Evolutionary conservation across 2,888 invertebrate genomes (phyloP).

Genomic region (Parnassius smintheus): DNA sequence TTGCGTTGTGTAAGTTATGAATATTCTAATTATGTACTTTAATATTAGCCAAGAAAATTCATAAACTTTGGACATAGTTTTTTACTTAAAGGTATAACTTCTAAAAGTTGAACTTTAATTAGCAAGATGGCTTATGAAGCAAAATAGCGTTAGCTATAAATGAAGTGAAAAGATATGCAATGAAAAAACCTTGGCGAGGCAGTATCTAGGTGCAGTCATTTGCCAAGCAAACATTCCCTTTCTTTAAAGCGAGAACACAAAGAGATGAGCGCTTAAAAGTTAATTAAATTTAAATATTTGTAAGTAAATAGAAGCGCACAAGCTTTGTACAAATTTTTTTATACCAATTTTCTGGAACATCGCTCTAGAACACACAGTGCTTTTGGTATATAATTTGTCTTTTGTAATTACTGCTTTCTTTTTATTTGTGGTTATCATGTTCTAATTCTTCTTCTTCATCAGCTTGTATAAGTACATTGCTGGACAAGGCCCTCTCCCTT

Average conservation of each 20-base stretch:
- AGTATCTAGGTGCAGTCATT: slow-evolving; percentile 48
- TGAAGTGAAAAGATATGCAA: slow-evolving; percentile 53
- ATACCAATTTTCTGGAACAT: slow-evolving; percentile 12
- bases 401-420: background rate
- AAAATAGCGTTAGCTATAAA: slow-evolving; percentile 42
- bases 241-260: slow-evolving; percentile 51
- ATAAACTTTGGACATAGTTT: too few relatives aligned
- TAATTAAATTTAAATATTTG: slow-evolving; percentile 73
- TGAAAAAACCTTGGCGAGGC: slow-evolving; percentile 39
- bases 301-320: slow-evolving; percentile 39
- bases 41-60: too few relatives aligned
- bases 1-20: too few relatives aligned
- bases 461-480: too few relatives aligned
- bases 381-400: slow-evolving; percentile 13
- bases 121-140: slow-evolving; percentile 40
- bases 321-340: slow-evolving; percentile 40
- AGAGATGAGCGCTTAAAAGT: slow-evolving; percentile 63
- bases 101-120: slow-evolving; percentile 45
- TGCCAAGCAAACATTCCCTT: slow-evolving; percentile 51
- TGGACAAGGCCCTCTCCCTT: too few relatives aligned
- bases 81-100: too few relatives aligned
- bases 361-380: slow-evolving; percentile 1
- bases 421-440: background rate
- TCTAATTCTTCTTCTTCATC: too few relatives aligned
- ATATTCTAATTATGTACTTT: too few relatives aligned